Evolutionary conservation across 2,797 vertebrate genomes (phyloP).

Genomic region (Saxicola maurus): DNA sequence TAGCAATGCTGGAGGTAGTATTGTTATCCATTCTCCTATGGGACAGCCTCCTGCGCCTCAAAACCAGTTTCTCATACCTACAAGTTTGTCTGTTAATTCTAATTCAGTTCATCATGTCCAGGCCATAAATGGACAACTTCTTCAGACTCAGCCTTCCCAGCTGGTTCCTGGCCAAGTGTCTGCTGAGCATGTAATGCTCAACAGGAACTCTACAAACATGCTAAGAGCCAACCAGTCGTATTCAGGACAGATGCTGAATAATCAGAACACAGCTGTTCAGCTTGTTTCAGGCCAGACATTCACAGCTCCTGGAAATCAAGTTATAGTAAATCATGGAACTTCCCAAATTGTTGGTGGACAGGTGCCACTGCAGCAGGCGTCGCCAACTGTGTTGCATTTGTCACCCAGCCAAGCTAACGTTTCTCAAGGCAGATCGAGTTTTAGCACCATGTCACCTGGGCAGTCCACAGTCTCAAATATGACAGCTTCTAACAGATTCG

Average conservation of each 20-base stretch:
- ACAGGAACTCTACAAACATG: slow-evolving; percentile 75
- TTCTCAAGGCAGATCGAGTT: slow-evolving; percentile 74
- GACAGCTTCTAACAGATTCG: slow-evolving; percentile 77
- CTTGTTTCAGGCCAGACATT: slow-evolving; percentile 90
- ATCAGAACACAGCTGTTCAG: slow-evolving; percentile 87
- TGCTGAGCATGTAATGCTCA: slow-evolving; percentile 78
- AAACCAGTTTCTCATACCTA: slow-evolving; percentile 90
- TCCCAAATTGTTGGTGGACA: slow-evolving; percentile 80
- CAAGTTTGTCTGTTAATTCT: slow-evolving; percentile 83
- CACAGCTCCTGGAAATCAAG: slow-evolving; percentile 80
- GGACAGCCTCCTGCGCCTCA: slow-evolving; percentile 85
- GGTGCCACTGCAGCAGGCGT: slow-evolving; percentile 76
- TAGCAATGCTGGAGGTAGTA: slow-evolving; percentile 75
- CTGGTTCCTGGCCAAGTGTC: slow-evolving; percentile 74
- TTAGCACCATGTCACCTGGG: slow-evolving; percentile 59
- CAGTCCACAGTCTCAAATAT: slow-evolving; percentile 75
- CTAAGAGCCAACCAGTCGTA: slow-evolving; percentile 80
- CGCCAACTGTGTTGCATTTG: slow-evolving; percentile 79
- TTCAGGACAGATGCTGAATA: slow-evolving; percentile 82
- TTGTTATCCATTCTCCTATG: slow-evolving; percentile 88
- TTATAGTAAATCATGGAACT: slow-evolving; percentile 88
- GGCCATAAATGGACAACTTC: slow-evolving; percentile 82
- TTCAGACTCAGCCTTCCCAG: slow-evolving; percentile 79
- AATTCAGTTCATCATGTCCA: slow-evolving; percentile 86
- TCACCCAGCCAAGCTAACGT: slow-evolving; percentile 77